phyloP scores from a whole-genome alignment of 2,888 invertebrate species.

The Protonemura montana region DNA sequence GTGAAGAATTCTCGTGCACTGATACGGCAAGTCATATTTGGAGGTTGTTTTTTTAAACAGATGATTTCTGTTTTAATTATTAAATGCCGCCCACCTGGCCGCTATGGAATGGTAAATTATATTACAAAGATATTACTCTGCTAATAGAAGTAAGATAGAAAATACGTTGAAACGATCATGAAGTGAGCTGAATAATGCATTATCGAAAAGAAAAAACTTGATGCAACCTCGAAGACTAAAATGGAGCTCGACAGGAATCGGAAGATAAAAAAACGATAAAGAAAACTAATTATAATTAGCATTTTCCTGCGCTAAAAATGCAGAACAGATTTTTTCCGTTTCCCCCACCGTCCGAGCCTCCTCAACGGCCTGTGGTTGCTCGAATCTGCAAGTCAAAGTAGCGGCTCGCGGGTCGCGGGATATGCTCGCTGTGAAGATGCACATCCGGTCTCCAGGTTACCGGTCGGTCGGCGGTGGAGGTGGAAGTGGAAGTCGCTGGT shows the following conservation, averaged over 20 bases:
- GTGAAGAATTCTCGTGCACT: neutral
- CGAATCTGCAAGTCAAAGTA: neutral
- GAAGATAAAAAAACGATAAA: neutral
- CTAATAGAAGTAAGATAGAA: neutral
- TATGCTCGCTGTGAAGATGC: neutral
- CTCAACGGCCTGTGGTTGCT: neutral
- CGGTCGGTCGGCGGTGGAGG: neutral
- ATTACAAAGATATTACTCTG: neutral
- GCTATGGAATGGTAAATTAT: neutral
- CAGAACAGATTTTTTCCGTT: neutral
- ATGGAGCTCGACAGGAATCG: neutral
- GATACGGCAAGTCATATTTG: neutral
- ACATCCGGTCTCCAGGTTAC: neutral
- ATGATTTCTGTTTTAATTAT: neutral
- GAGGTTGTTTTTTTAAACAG: neutral
- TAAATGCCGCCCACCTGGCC: slow-evolving; percentile 12
- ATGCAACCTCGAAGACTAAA: neutral
- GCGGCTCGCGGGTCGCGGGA: neutral
- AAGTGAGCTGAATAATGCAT: neutral
- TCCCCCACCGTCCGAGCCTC: neutral
- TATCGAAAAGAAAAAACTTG: neutral
- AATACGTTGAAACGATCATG: neutral
- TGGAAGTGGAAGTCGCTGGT: neutral
- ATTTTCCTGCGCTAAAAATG: neutral
- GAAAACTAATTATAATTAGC: neutral